Percentiles rank a stretch among this genome's conserved stretches.
Evolutionary conservation across 2,888 invertebrate genomes (phyloP).

Genomic region (Cerastis leucographa): DNA sequence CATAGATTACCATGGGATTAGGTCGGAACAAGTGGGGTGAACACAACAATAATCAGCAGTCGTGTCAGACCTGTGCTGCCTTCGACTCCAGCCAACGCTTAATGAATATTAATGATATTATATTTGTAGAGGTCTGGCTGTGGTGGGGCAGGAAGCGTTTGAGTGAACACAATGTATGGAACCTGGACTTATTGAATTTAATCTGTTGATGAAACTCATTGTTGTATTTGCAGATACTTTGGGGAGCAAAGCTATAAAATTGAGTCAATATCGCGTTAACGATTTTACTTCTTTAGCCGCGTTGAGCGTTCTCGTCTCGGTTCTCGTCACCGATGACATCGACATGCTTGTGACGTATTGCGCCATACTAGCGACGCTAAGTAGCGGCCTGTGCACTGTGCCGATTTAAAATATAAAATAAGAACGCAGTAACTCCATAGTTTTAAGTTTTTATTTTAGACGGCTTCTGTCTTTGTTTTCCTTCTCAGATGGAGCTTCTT

Average conservation of each 20-base stretch:
- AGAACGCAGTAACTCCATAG: no score
- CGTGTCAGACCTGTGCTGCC: constrained; percentile 54
- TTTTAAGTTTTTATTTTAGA: no score
- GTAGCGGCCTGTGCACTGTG: no score
- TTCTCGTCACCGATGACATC: no score
- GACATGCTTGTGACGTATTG: no score
- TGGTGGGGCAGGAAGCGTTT: constrained; percentile 28
- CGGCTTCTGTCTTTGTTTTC: not conserved
- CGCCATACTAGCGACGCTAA: no score
- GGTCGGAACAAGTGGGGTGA: constrained; percentile 50
- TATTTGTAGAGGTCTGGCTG: constrained; percentile 55
- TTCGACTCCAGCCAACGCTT: constrained; percentile 49
- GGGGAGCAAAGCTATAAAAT: not conserved
- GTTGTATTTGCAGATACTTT: not conserved
- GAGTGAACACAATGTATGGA: not conserved
- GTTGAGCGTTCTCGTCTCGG: no score
- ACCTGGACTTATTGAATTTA: not conserved
- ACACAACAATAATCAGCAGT: constrained; percentile 62
- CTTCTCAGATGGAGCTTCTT: not conserved
- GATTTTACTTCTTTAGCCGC: not conserved
- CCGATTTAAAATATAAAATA: no score
- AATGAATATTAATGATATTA: constrained; percentile 71
- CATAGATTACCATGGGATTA: constrained; percentile 61
- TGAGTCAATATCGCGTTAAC: not conserved
- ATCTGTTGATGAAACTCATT: not conserved